Conservation (phyloP, 2,113 vertebrate genomes). For the Lasiurus cinereus region DNA sequence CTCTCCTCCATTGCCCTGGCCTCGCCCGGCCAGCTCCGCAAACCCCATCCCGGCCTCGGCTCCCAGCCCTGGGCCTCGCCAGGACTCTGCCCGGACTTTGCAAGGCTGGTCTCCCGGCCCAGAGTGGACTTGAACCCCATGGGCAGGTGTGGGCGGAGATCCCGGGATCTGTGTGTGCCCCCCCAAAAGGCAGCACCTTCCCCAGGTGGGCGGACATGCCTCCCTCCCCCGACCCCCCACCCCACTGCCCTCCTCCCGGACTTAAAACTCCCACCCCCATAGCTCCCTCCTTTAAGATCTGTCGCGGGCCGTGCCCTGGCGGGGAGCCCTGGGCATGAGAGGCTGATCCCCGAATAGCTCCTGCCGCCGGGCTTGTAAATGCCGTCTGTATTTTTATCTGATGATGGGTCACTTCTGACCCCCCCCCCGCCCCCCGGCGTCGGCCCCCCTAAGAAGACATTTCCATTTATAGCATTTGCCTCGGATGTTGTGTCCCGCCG, state of each 20-base stretch:
- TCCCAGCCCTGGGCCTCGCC: background rate
- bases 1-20: background rate
- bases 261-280: background rate
- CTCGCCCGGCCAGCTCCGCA: background rate
- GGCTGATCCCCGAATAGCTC: slow-evolving; percentile 73
- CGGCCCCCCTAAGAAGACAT: slow-evolving; percentile 77
- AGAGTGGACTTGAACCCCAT: background rate
- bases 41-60: background rate
- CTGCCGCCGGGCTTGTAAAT: slow-evolving; percentile 61
- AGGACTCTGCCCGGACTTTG: background rate
- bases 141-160: background rate
- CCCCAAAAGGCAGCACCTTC: background rate
- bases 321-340: slow-evolving; percentile 35
- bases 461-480: slow-evolving; percentile 75
- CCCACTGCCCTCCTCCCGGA: background rate
- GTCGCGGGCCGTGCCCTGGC: slow-evolving; percentile 62
- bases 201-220: background rate
- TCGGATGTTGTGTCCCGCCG: background rate
- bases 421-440: slow-evolving; percentile 36
- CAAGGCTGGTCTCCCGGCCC: background rate
- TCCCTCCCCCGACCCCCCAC: background rate
- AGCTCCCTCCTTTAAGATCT: slow-evolving; percentile 49
- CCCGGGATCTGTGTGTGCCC: background rate
- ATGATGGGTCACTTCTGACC: slow-evolving; percentile 77
- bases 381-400: slow-evolving; percentile 78